These are phyloP conservation scores for Masticophis lateralis DNA, from an alignment of 2,797 vertebrate species.

Conservation along the genomic window DNA sequence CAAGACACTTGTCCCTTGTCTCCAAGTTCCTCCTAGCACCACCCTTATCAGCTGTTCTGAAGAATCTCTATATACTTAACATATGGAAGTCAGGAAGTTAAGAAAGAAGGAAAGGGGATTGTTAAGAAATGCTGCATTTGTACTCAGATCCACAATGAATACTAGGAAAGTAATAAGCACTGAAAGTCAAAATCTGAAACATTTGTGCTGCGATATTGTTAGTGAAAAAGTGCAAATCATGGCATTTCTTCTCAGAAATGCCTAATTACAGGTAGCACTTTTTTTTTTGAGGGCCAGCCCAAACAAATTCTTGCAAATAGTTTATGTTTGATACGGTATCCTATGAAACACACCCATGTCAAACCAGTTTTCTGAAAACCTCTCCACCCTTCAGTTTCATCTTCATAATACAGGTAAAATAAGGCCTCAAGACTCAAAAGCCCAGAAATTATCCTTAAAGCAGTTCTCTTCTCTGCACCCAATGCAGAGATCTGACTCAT, in stretches of 20 bases:
- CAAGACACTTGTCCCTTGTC: not conserved
- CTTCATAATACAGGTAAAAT: not conserved
- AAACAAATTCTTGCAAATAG: slow-evolving; percentile 19
- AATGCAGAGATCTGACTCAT: not conserved
- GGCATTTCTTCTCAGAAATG: not conserved
- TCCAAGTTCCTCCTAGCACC: not conserved
- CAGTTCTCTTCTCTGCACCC: not conserved
- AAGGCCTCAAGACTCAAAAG: not conserved
- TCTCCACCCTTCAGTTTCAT: not conserved
- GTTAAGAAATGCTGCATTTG: not conserved
- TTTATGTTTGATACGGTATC: not conserved
- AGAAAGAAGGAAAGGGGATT: not conserved
- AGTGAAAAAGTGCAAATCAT: not conserved
- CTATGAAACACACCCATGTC: not conserved
- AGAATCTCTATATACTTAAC: not conserved
- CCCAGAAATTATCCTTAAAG: not conserved
- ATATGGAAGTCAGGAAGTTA: not conserved
- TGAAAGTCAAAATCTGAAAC: slow-evolving; percentile 31
- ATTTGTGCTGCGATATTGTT: not conserved
- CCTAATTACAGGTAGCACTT: slow-evolving; percentile 1
- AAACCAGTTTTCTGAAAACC: slow-evolving; percentile 33
- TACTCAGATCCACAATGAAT: not conserved
- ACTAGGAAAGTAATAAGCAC: not conserved
- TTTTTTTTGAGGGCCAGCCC: not conserved
- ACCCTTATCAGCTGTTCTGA: not conserved